Evolutionary conservation across 2,888 invertebrate genomes (phyloP).

Genomic region (Drosophila atroscutellata): DNA sequence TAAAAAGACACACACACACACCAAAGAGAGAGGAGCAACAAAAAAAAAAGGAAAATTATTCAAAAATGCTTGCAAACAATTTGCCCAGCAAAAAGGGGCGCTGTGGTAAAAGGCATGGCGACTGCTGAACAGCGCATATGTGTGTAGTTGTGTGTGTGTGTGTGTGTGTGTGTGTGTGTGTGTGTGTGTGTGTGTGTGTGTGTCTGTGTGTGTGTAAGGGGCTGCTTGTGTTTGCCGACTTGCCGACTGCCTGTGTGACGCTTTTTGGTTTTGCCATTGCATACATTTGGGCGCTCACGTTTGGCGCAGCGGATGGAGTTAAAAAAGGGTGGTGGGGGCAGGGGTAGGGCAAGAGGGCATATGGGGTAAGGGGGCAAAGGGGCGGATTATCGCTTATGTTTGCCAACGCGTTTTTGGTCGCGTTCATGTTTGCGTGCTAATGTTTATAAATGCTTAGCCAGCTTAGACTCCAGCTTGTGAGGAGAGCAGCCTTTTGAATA

Average conservation of each 20-base stretch:
- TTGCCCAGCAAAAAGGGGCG: constrained; percentile 61
- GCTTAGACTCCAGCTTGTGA: constrained; percentile 52
- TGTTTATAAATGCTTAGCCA: constrained; percentile 81
- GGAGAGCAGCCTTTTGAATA: constrained; percentile 77
- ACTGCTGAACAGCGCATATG: constrained; percentile 30
- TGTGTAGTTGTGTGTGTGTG: constrained; percentile 31
- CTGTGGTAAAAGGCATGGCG: constrained; percentile 37
- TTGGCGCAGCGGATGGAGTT: constrained; percentile 15
- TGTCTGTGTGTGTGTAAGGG: constrained; percentile 25
- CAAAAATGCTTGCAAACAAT: constrained; percentile 82
- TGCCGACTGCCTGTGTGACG: constrained; percentile 70
- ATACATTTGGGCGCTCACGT: constrained; percentile 71
- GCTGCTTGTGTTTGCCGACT: constrained; percentile 60
- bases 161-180: constrained; percentile 15
- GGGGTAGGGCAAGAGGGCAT: neutral
- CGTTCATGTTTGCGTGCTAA: constrained; percentile 80
- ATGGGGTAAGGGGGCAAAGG: neutral
- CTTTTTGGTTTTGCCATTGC: constrained; percentile 72
- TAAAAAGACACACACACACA: constrained; percentile 31
- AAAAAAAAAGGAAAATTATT: constrained; percentile 72
- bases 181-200: constrained; percentile 20
- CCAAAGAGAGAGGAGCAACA: constrained; percentile 1
- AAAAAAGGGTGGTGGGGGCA: neutral
- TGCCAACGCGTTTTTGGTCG: constrained; percentile 76
- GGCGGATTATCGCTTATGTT: constrained; percentile 55